Evolutionary conservation across 2,888 invertebrate genomes (phyloP).

Genomic region (Poecilus cupreus): DNA sequence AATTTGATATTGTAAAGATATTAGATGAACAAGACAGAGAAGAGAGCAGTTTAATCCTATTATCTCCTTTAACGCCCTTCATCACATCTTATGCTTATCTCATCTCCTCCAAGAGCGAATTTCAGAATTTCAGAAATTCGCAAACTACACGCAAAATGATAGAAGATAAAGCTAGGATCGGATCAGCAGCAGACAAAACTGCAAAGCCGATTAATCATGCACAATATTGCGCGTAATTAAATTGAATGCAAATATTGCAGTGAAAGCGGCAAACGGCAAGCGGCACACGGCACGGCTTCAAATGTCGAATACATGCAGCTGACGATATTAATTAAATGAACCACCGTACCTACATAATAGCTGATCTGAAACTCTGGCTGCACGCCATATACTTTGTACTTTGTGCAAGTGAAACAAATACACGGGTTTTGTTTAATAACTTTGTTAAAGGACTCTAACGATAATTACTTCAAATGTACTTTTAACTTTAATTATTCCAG

Average conservation of each 20-base stretch:
- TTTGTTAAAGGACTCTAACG: background rate
- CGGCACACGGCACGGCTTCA: too few species aligned
- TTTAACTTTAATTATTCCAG: too few species aligned
- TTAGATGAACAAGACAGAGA: slow-evolving; percentile 5
- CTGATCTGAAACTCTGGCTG: background rate
- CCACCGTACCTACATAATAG: background rate
- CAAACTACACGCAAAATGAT: slow-evolving; percentile 8
- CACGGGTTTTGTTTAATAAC: background rate
- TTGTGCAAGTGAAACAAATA: background rate
- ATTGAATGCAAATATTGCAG: slow-evolving; percentile 44
- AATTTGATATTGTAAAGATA: slow-evolving; percentile 49
- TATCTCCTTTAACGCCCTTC: slow-evolving; percentile 32
- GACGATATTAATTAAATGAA: slow-evolving; percentile 12
- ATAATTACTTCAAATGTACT: background rate
- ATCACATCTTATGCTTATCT: background rate
- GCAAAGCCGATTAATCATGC: slow-evolving; percentile 42
- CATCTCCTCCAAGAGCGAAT: background rate
- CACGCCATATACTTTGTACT: background rate
- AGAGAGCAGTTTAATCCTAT: slow-evolving; percentile 29
- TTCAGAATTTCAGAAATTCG: background rate
- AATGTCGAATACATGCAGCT: background rate
- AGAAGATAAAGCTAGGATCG: background rate
- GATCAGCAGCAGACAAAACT: slow-evolving; percentile 11
- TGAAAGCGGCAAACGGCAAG: too few species aligned
- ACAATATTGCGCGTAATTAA: slow-evolving; percentile 48